Base-by-base conservation (phyloP, 2,113 vertebrate genomes). In the Todiramphus chloris region DNA sequence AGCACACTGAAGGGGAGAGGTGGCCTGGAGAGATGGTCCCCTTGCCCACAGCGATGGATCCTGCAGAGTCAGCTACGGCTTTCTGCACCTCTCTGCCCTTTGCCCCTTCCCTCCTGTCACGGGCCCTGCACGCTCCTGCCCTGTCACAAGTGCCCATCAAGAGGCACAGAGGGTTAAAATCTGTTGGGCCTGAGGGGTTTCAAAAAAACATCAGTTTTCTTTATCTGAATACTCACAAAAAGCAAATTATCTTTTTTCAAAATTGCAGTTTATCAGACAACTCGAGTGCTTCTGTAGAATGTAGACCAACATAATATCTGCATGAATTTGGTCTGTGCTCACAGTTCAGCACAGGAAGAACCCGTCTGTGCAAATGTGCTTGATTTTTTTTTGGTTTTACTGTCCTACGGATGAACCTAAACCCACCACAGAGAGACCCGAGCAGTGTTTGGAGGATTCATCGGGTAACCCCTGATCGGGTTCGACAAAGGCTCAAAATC, bases 51-150 rank as follows among this genome's bases (percentile, higher is more conserved):
- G 37, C 1, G 0, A 11, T 6, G 39, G 62, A 31, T 50, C 55
- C 51, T 4, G 1, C 0, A 0, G 5, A 23, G 5, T 44, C 70
- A 20, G 41, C 24, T 5, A 9, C 0, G 0, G 73, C 63, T 85
- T 35, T 72, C 41, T n/a, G 39, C 10, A 28, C 69, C 8, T 19
- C 50, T 44, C 44, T 66, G 64, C 44, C 27, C 68, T 43, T 64
- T 0, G 0, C 8, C 56, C 27, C 56, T 27, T 58, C 67, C 11
- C 50, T 31, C 0, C 1, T 37, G 20, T 17, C 44, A 18, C 2
- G 2, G n/a, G 37, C 39, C 9, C 25, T 53, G 41, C 8, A 5
- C 3, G 2, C 30, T 37, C 31, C 43, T 15, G 2, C 64, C 28
- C 50, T 30, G 12, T 19, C 68, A 4, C 13, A 0, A 33, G 16